phyloP scores from a whole-genome alignment of 1,140 invertebrate genomes.

The Gryon sp. region DNA sequence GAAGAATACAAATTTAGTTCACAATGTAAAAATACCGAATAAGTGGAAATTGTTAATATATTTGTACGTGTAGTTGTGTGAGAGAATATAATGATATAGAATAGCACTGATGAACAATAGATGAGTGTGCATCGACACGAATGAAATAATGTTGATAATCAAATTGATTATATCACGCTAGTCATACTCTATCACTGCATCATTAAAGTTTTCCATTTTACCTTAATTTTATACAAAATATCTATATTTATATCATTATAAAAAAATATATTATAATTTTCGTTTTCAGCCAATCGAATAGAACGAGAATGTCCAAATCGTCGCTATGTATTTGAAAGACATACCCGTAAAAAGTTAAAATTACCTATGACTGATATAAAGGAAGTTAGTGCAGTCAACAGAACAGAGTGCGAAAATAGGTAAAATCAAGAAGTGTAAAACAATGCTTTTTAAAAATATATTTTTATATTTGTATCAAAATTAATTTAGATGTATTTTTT shows the following conservation, averaged over 20 bases:
- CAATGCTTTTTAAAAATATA: slow-evolving; percentile 4
- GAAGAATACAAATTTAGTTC: too few species aligned
- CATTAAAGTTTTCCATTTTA: slow-evolving; percentile 3
- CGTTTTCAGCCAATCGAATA: slow-evolving; percentile 86
- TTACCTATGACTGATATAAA: slow-evolving; percentile 88
- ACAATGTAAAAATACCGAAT: too few species aligned
- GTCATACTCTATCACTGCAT: slow-evolving; percentile 5
- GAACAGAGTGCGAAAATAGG: slow-evolving; percentile 93
- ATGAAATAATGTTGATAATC: slow-evolving; percentile 26
- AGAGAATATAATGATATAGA: too few species aligned
- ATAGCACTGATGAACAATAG: slow-evolving; percentile 31
- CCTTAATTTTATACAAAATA: slow-evolving; percentile 1
- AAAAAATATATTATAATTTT: slow-evolving; percentile 6
- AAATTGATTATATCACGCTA: slow-evolving; percentile 31
- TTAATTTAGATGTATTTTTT: slow-evolving; percentile 9
- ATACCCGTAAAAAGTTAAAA: slow-evolving; percentile 90
- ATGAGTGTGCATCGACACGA: slow-evolving; percentile 35
- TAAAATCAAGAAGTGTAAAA: slow-evolving; percentile 56
- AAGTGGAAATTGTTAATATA: too few species aligned
- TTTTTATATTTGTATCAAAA: background rate
- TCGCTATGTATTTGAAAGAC: slow-evolving; percentile 92
- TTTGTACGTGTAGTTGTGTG: too few species aligned
- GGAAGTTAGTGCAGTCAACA: slow-evolving; percentile 88
- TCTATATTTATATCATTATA: slow-evolving; percentile 7
- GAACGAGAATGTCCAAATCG: slow-evolving; percentile 92